Evolutionary conservation across 2,113 vertebrate genomes (phyloP).

Genomic region (Canis aureus): DNA sequence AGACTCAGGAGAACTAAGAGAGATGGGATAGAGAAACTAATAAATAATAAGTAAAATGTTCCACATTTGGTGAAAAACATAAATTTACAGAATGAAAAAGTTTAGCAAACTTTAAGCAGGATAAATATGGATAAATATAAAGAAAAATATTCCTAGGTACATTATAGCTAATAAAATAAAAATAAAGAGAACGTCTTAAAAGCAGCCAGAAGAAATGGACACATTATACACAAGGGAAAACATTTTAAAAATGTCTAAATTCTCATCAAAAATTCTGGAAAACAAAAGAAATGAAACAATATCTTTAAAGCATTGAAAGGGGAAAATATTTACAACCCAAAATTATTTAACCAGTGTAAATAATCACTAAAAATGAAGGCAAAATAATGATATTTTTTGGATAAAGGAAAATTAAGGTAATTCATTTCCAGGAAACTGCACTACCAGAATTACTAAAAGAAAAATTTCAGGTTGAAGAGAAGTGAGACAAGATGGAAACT

Average conservation of each 20-base stretch:
- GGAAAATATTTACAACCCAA: not conserved
- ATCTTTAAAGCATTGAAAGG: not conserved
- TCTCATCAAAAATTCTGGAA: not conserved
- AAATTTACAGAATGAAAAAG: not conserved
- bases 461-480: not conserved
- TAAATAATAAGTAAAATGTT: not conserved
- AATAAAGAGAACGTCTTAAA: not conserved
- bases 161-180: not conserved
- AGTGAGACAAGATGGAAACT: not conserved
- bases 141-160: not conserved
- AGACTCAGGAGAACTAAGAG: not conserved
- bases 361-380: not conserved
- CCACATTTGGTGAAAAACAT: not conserved
- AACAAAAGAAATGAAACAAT: not conserved
- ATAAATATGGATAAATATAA: not conserved
- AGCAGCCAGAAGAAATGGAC: not conserved
- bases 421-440: not conserved
- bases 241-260: not conserved
- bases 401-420: not conserved
- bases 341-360: not conserved
- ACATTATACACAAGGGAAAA: not conserved
- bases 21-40: not conserved
- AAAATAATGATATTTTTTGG: slow-evolving; percentile 12
- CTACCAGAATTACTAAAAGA: not conserved
- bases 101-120: not conserved